These are phyloP conservation scores for Aphelinus certus DNA, from an alignment of 1,140 invertebrate genomes.

Conservation along the genomic window DNA sequence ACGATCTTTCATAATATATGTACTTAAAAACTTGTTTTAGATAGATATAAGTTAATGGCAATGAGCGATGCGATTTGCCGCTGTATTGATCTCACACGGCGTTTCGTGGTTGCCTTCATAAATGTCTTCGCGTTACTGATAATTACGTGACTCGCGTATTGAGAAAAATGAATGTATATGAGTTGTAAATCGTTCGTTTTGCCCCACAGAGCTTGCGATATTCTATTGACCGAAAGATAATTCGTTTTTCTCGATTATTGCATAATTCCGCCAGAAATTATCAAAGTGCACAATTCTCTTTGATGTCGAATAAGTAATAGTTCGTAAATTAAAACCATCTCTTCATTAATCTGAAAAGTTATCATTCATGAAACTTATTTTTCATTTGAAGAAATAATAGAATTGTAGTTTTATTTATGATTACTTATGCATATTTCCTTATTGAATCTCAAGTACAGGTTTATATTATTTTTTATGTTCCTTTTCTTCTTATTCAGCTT, in stretches of 20 bases:
- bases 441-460: slow-evolving; percentile 18
- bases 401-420: slow-evolving; percentile 19
- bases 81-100: slow-evolving; percentile 36
- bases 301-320: slow-evolving; percentile 6
- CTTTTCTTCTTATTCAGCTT: slow-evolving; percentile 4
- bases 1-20: slow-evolving; percentile 42
- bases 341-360: slow-evolving; percentile 20
- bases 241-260: slow-evolving; percentile 17
- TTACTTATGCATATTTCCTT: not conserved
- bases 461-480: slow-evolving; percentile 5
- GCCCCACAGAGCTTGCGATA: slow-evolving; percentile 2
- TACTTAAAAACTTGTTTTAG: slow-evolving; percentile 54
- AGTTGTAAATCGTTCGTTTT: slow-evolving; percentile 9
- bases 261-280: slow-evolving; percentile 14
- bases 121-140: slow-evolving; percentile 21
- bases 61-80: slow-evolving; percentile 27
- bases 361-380: not conserved
- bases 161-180: slow-evolving; percentile 10
- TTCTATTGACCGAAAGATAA: slow-evolving; percentile 7
- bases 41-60: slow-evolving; percentile 50
- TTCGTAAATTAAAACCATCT: slow-evolving; percentile 24
- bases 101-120: slow-evolving; percentile 11
- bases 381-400: slow-evolving; percentile 8
- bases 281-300: slow-evolving; percentile 25
- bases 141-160: not conserved